Evolutionary conservation across 2,797 vertebrate species (phyloP).

Genomic region (Oryzias dopingdopingensis): DNA sequence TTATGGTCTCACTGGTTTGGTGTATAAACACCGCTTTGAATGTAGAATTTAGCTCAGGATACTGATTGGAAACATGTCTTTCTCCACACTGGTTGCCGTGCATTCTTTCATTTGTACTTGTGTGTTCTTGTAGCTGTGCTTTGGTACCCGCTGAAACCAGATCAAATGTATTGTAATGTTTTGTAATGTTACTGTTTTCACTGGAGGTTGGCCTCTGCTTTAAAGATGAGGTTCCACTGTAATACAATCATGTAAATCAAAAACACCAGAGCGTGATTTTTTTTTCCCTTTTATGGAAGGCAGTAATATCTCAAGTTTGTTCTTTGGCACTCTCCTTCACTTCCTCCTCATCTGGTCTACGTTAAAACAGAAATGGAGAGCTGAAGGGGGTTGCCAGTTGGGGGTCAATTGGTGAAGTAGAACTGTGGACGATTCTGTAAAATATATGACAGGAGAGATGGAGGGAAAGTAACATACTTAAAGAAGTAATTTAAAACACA

Average conservation of each 20-base stretch:
- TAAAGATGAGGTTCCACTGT: conserved; percentile 8
- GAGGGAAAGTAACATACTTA: conserved; percentile 17
- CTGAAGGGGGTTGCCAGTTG: conserved; percentile 32
- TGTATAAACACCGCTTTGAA: conserved; percentile 45
- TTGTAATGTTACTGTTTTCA: not conserved
- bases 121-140: conserved; percentile 3
- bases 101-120: conserved; percentile 44
- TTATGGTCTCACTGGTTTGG: conserved; percentile 33
- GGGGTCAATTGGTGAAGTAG: conserved; percentile 24
- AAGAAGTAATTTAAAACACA: conserved; percentile 38
- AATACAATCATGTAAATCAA: conserved; percentile 28
- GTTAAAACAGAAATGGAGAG: conserved; percentile 58
- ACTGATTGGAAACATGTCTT: conserved; percentile 53
- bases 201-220: not conserved
- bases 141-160: conserved; percentile 1
- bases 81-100: conserved; percentile 11
- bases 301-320: conserved; percentile 11
- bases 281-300: conserved; percentile 7
- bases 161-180: conserved; percentile 5
- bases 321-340: conserved; percentile 17
- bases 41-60: conserved; percentile 51
- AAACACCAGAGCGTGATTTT: conserved; percentile 15
- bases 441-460: conserved; percentile 15
- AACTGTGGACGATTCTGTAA: conserved; percentile 15
- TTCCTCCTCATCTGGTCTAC: conserved; percentile 66